Evolutionary conservation across 1,140 invertebrate species (phyloP).

Genomic region (Brachionus manjavacas): DNA sequence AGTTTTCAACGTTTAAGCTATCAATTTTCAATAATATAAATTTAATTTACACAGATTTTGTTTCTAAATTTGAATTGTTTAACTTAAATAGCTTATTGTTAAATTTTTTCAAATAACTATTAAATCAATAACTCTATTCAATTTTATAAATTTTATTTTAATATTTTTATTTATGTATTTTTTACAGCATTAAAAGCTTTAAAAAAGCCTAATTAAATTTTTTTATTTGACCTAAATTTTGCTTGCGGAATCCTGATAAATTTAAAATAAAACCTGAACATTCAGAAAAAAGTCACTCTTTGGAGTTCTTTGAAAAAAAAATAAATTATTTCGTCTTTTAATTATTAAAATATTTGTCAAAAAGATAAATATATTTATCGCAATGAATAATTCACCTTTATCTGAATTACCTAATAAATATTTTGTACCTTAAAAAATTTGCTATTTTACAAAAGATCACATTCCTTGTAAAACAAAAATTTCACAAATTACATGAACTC

Average conservation of each 20-base stretch:
- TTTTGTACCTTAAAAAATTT: not conserved
- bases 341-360: not conserved
- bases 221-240: not conserved
- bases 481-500: not conserved
- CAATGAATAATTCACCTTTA: slow-evolving; percentile 2
- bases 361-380: not conserved
- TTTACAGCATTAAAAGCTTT: not conserved
- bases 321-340: not conserved
- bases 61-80: too few species aligned
- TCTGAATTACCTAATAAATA: not conserved
- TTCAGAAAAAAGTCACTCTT: not conserved
- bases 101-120: too few species aligned
- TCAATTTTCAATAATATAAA: too few species aligned
- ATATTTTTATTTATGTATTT: too few species aligned
- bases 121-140: too few species aligned
- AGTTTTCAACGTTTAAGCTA: too few species aligned
- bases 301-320: not conserved
- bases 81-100: too few species aligned
- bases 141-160: too few species aligned
- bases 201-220: not conserved
- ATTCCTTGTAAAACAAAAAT: not conserved
- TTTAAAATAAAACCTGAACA: not conserved
- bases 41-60: too few species aligned
- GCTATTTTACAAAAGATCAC: not conserved
- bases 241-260: not conserved